phyloP scores from a whole-genome alignment of 2,113 vertebrate genomes.

The Pteruthius melanotis region DNA sequence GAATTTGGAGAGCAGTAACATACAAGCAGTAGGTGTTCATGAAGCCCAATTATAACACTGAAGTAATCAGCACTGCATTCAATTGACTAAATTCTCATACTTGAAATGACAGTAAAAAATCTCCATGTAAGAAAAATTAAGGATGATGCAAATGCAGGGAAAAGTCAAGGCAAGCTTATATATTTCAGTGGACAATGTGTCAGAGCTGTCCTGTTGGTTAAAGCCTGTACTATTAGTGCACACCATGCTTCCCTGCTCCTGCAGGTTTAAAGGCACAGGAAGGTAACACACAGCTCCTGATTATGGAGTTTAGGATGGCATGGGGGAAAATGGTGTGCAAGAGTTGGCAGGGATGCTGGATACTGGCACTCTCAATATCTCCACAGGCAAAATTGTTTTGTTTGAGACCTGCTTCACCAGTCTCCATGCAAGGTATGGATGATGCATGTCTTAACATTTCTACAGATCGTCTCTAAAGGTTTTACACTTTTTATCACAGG shows the following conservation, averaged over 20 bases:
- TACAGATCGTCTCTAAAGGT: not conserved
- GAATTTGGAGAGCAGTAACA: constrained; percentile 43
- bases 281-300: not conserved
- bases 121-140: not conserved
- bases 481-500: not conserved
- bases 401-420: not conserved
- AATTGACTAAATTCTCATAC: constrained; percentile 16
- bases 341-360: not conserved
- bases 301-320: not conserved
- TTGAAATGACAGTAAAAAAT: constrained; percentile 5
- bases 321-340: not conserved
- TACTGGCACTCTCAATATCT: not conserved
- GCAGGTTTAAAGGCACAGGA: not conserved
- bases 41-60: constrained; percentile 31
- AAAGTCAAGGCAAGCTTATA: not conserved
- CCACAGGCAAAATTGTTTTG: not conserved
- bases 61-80: constrained; percentile 39
- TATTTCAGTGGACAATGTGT: not conserved
- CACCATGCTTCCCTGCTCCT: not conserved
- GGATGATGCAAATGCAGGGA: not conserved
- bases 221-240: not conserved
- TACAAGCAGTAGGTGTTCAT: constrained; percentile 7
- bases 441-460: not conserved
- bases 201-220: not conserved
- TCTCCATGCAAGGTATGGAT: not conserved